These are phyloP conservation scores for Fratercula arctica DNA, from an alignment of 2,797 vertebrate genomes.

Conservation along the genomic window DNA sequence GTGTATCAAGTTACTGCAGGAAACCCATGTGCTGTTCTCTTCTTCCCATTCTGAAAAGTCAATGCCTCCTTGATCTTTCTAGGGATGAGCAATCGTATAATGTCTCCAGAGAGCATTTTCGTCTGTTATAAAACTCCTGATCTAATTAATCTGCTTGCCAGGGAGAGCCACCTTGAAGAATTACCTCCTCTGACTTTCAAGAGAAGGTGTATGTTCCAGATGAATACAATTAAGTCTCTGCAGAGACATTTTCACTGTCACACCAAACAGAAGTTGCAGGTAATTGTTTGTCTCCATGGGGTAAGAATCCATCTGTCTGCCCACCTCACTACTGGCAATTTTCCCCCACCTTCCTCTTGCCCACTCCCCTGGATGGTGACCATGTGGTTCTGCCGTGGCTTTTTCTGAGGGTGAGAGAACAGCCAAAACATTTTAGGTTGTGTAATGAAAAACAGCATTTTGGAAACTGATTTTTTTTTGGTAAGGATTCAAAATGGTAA, in stretches of 20 bases:
- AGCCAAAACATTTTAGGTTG: not conserved
- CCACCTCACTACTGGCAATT: not conserved
- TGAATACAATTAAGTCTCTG: not conserved
- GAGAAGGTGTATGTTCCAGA: not conserved
- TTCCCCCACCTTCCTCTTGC: not conserved
- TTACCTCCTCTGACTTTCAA: not conserved
- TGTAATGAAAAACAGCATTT: not conserved
- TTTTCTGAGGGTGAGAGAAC: not conserved
- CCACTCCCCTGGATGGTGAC: fast-evolving
- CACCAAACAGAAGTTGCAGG: not conserved
- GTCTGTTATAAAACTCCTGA: not conserved
- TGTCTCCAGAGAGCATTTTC: not conserved
- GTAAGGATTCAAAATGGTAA: not conserved
- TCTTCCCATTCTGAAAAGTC: not conserved
- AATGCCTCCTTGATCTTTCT: not conserved
- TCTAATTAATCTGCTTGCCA: not conserved
- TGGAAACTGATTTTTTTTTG: not conserved
- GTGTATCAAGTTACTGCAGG: too few species aligned
- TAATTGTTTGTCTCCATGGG: not conserved
- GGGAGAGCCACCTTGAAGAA: not conserved
- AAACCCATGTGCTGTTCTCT: not conserved
- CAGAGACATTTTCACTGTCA: not conserved
- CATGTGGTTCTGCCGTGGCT: too few species aligned
- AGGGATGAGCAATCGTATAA: not conserved
- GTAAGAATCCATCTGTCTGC: not conserved